phyloP scores from a whole-genome alignment of 1,140 invertebrate species.

The Drosophila guanche region DNA sequence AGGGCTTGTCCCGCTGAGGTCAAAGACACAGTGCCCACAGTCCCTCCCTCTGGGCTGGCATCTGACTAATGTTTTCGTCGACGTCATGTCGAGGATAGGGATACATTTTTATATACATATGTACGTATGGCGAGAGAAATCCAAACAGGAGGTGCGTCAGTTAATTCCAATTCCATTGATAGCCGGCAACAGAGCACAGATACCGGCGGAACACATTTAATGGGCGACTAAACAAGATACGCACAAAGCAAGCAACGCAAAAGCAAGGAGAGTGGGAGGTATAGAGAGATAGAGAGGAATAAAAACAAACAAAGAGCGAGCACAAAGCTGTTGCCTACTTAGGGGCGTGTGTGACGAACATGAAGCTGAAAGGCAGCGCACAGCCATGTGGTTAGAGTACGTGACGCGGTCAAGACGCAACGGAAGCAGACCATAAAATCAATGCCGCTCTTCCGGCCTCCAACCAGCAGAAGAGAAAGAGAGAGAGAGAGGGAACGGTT shows the following conservation, averaged over 20 bases:
- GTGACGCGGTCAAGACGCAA: constrained; percentile 56
- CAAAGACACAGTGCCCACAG: no score
- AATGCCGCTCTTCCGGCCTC: constrained; percentile 39
- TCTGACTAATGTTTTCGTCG: constrained; percentile 8
- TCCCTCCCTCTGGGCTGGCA: constrained; percentile 2
- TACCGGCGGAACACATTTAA: constrained; percentile 30
- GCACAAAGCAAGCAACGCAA: background rate
- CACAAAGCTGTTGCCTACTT: constrained; percentile 50
- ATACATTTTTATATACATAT: constrained; percentile 7
- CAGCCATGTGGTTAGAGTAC: background rate
- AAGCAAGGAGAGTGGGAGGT: no score
- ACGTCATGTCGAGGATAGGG: constrained; percentile 17
- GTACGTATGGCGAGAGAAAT: constrained; percentile 3
- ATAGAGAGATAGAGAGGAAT: background rate
- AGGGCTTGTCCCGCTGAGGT: constrained; percentile 60
- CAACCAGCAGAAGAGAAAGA: no score
- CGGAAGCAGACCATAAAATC: constrained; percentile 66
- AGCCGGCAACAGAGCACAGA: constrained; percentile 14
- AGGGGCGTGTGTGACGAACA: constrained; percentile 56
- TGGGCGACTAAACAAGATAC: constrained; percentile 2
- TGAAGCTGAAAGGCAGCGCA: constrained; percentile 7
- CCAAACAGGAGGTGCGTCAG: constrained; percentile 43
- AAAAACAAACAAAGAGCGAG: background rate
- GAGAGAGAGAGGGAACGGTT: constrained; percentile 16
- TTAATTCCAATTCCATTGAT: constrained; percentile 46